Evolutionary conservation across 2,113 vertebrate species (phyloP).

Genomic region (Corythaeola cristata): DNA sequence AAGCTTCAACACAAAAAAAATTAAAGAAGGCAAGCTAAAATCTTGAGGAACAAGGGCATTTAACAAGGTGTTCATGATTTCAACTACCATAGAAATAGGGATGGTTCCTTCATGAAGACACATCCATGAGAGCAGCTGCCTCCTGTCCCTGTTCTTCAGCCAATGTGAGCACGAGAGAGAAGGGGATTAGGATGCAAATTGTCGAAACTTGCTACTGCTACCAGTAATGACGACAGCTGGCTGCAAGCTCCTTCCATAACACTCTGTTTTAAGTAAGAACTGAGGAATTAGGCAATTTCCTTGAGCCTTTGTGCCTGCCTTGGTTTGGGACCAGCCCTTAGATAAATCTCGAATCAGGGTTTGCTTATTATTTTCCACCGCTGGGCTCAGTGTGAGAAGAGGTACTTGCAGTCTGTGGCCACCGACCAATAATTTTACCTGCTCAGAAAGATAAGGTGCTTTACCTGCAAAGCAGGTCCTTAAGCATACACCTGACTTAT

Average conservation of each 20-base stretch:
- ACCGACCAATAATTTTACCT: not conserved
- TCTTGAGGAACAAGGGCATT: not conserved
- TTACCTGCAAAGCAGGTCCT: not conserved
- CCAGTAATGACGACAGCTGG: not conserved
- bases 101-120: not conserved
- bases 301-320: not conserved
- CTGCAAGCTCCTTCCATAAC: not conserved
- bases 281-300: not conserved
- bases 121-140: not conserved
- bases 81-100: not conserved
- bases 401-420: accelerated
- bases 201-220: not conserved
- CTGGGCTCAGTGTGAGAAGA: not conserved
- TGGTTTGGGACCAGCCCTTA: not conserved
- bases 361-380: not conserved
- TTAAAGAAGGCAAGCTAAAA: not conserved
- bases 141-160: not conserved
- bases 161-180: not conserved
- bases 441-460: not conserved
- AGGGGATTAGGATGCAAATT: not conserved
- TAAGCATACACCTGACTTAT: not conserved
- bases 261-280: not conserved
- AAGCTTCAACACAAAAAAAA: not conserved
- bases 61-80: not conserved
- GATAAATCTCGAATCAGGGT: not conserved